Evolutionary conservation across 1,140 invertebrate genomes (phyloP).

Genomic region (Zaprionus davidi): DNA sequence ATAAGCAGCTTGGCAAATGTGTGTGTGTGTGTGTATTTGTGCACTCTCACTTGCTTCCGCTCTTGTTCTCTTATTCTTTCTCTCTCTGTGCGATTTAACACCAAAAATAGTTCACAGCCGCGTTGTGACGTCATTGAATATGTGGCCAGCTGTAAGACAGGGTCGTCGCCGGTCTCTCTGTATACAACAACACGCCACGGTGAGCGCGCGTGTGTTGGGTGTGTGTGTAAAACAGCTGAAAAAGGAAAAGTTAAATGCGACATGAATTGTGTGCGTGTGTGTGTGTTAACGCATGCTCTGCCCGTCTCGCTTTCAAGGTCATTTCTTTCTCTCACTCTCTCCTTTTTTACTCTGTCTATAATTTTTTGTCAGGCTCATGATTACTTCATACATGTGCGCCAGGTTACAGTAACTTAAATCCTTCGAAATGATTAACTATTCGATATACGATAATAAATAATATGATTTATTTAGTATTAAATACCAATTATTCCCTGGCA

Average conservation of each 20-base stretch:
- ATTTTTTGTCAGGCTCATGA: slow-evolving; percentile 33
- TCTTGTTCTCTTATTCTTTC: not conserved
- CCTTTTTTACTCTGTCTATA: slow-evolving; percentile 14
- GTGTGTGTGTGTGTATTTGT: not conserved
- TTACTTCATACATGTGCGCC: slow-evolving; percentile 73
- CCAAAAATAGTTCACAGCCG: slow-evolving; percentile 29
- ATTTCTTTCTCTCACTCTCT: slow-evolving; percentile 46
- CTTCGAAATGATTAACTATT: not conserved
- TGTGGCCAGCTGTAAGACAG: slow-evolving; percentile 63
- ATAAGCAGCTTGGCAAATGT: not conserved
- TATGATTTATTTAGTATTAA: not conserved
- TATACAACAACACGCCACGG: slow-evolving; percentile 21
- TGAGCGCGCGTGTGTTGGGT: slow-evolving; percentile 9
- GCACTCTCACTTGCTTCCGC: slow-evolving; percentile 5
- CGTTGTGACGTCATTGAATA: slow-evolving; percentile 75
- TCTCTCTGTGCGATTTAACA: not conserved
- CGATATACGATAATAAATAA: not conserved
- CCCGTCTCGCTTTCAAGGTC: slow-evolving; percentile 62
- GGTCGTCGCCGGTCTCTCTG: slow-evolving; percentile 50
- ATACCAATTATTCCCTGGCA: not conserved
- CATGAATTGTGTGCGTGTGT: slow-evolving; percentile 34
- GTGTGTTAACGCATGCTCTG: slow-evolving; percentile 16
- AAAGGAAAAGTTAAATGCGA: slow-evolving; percentile 30
- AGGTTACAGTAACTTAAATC: slow-evolving; percentile 10
- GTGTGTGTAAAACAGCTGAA: slow-evolving; percentile 31